Evolutionary conservation across 2,797 vertebrate genomes (phyloP), one percentile per base, ranked within the genome.

Genomic region (Manis javanica): DNA sequence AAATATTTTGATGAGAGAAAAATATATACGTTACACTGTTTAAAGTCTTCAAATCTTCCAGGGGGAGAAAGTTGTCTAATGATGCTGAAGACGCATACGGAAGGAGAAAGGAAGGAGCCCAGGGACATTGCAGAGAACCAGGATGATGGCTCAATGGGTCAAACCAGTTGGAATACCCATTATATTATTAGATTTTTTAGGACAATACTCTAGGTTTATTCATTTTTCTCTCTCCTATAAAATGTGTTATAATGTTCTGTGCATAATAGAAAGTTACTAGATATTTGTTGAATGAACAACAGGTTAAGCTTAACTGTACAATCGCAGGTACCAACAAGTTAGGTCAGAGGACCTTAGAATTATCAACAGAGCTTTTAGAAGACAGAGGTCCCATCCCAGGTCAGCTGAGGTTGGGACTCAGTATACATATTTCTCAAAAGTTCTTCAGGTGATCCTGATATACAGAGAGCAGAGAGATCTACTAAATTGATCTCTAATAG

Each of bases 221-320:
- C 55, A 83, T 69, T 66, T 91, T 74, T 34, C 26, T 74, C 10
- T 87, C 23, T 15, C 39, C 53, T 55, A 42, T 39, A 75, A 69
- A 89, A 69, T 66, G 59, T 42, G 59, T 29, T 66, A 66, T 23
- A 85, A 49, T 53, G 1, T 37, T 59, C 51, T 68, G 57, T 8
- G 49, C 12, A 19, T 24, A 37, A 26, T 34, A 87, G 42, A 85
- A 75, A 1, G 15, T 88, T 68, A 77, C 29, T 46, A 79, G 74
- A n/a, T 87, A 79, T 86, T 71, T 90, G 53, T 39, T 86, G 37
- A 94, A 49, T 78, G 39, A 95, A 68, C 39, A 87, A 71, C 59
- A 88, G 10, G 51, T 90, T 86, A n/a, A 9, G 11, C 21, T 66
- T 69, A 90, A 92, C 53, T 24, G 5, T 46, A 81, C 24, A 83